Conservation (phyloP, 2,113 vertebrate species). For the Entelurus aequoreus region DNA sequence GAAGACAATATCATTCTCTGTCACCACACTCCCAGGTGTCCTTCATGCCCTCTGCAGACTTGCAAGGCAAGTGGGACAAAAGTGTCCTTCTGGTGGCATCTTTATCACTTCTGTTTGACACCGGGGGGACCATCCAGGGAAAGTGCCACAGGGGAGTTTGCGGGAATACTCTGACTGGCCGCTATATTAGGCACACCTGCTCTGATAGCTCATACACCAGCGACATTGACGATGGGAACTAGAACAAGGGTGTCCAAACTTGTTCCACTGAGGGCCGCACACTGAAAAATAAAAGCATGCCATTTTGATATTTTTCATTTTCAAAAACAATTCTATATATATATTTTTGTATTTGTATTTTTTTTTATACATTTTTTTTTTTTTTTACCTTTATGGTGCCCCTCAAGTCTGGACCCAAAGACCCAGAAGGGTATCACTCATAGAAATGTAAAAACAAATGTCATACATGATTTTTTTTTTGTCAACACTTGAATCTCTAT, state of each 20-base stretch:
- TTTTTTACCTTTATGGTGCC: too few species aligned
- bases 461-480: too few species aligned
- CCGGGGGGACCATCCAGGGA: slow-evolving; percentile 35
- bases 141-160: slow-evolving; percentile 22
- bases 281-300: too few species aligned
- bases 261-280: too few species aligned
- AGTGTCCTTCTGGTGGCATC: slow-evolving; percentile 58
- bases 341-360: too few species aligned
- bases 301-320: too few species aligned
- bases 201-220: not conserved
- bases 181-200: not conserved
- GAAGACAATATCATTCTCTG: slow-evolving; percentile 42
- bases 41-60: slow-evolving; percentile 54
- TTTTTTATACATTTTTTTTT: too few species aligned
- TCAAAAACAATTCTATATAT: too few species aligned
- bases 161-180: not conserved
- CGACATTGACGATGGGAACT: not conserved
- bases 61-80: slow-evolving; percentile 44
- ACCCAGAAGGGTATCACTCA: too few species aligned
- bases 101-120: slow-evolving; percentile 66
- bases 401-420: too few species aligned
- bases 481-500: too few species aligned
- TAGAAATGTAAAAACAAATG: too few species aligned
- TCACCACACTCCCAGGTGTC: slow-evolving; percentile 47
- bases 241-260: not conserved